Base-by-base conservation (phyloP, 2,888 invertebrate genomes). In the Drosophila percnosoma region DNA sequence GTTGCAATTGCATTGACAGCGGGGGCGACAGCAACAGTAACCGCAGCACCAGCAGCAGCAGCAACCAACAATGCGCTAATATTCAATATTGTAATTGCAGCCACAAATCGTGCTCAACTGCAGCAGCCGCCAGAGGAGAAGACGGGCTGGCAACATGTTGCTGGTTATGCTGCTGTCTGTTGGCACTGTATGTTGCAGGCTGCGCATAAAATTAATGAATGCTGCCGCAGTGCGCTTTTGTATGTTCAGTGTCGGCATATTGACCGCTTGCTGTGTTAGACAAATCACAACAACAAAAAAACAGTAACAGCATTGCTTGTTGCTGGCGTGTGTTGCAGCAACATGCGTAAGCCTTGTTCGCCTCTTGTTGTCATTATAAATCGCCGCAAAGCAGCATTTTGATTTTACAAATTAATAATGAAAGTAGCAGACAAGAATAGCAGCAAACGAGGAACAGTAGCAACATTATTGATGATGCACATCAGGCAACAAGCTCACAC, bases 321-420 rank as follows among this genome's bases (percentile, higher is more conserved):
- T 79, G 88, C 68, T 74, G 77, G 78, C 75, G 69, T 81, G 72
- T 72, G 71, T 76, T 73, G 75, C 72, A 36, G 73, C 74, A 68
- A 83, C 78, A 81, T 87, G 90, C 85, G 83, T 83, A 76, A 67
- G 87, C 80, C 75, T 86, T 75, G 78, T 78, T 64, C 69, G 75
- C 61, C 66, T 49, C 60, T 84, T 73, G 66, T 75, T 36, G 54
- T 75, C 73, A 77, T 91, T 91, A 92, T 91, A 92, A 92, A 92
- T 92, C 80, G 83, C 82, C 80, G 75, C 68, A 83, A 71, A 80
- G 83, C 84, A 81, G 82, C 80, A 83, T 87, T 90, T 91, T 91
- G 92, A 92, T 91, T 90, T 91, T 83, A 87, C 90, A 82, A 90
- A 92, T 92, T 91, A 92, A 91, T 92, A 90, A 87, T 78, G 80